Evolutionary conservation across 2,113 vertebrate species (phyloP), one percentile per base, ranked within the genome.

Genomic region (Elgaria multicarinata): DNA sequence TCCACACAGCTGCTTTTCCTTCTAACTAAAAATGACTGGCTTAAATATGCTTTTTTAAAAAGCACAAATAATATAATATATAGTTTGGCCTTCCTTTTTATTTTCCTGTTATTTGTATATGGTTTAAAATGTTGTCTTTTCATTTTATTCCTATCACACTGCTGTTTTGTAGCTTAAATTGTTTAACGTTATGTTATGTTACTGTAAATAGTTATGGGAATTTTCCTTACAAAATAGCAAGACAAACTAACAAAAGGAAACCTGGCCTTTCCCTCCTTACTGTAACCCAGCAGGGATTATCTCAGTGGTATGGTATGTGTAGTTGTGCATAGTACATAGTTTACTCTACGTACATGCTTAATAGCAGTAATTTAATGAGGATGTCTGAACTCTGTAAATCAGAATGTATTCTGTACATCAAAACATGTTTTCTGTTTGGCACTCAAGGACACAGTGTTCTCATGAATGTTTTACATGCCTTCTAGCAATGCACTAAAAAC

Each of bases 401-500:
- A 72, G 10, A 80, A 81, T 55, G 18, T 44, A 42, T 81, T 88
- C 50, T 58, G 18, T 58, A 75, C n/a, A 46, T 31, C 84, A 85
- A 74, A 86, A 58, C 69, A 58, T 82, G 36, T 81, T 72, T n/a
- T 58, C n/a, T 58, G n/a, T 24, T 72, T 69, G 69, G 31, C 50
- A 74, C 53, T 82, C 78, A 88, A 82, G 78, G 87, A 62, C 87
- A 87, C 1, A 1, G 24, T 16, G 53, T 69, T 53, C 58, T 87
- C 76, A 80, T 88, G 67, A 82, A 82, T 62, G 66, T 88, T 88
- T 88, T 74, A 88, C 67, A 74, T 74, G 36, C 50, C 87, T 82
- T 80, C 67, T 58, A 58, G 78, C 78, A 62, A n/a, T 62, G 86
- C n/a, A 55, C 50, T n/a, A 58, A 22, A 79, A n/a, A 13, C 46